Evolutionary conservation across 2,113 vertebrate species (phyloP), one percentile per base, ranked within the genome.

Genomic region (Neolamprologus tretocephalus): DNA sequence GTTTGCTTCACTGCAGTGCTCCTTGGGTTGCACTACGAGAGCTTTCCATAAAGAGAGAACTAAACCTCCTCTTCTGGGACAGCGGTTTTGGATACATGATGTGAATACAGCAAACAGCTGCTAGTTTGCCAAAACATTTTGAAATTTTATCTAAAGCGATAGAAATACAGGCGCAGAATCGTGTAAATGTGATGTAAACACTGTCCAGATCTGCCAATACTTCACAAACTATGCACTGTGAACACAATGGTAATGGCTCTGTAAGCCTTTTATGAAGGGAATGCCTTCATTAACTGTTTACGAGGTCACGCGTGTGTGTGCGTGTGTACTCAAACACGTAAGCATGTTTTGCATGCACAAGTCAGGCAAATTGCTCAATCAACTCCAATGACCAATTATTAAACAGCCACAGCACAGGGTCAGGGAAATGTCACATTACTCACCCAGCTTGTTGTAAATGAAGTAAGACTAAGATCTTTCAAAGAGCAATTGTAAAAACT

Each of bases 401-500:
- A 31, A 81, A 87, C 57, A 84, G 53, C 81, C 75, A 66, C 79
- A 85, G 55, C 17, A 23, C 31, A 75, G 81, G 68, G 47, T 92
- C 33, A 6, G 87, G 57, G 73, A 93, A 94, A 92, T 91, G 89
- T 91, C 87, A 81, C 12, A 93, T 94, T 91, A 94, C 84, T 91
- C 93, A 90, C 63, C 73, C 79, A 81, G 71, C 54, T 88, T 78
- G 79, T 86, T 93, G 55, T 83, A 86, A 91, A 80, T 89, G 63
- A 89, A 40, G 80, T 80, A 51, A 92, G 92, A 86, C 84, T 75
- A 51, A 81, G 89, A 33, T 51, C 35, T 86, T 86, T 82, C 33
- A 75, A 78, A 89, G 80, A 86, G 73, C 19, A 86, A 86, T 89
- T 89, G 86, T 87, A 81, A 84, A 85, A 90, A 61, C 55, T 90